Percentiles rank a stretch among this genome's conserved stretches.
These are phyloP conservation scores for Papilio glaucus DNA, from an alignment of 1,140 invertebrate genomes.

Conservation along the genomic window DNA sequence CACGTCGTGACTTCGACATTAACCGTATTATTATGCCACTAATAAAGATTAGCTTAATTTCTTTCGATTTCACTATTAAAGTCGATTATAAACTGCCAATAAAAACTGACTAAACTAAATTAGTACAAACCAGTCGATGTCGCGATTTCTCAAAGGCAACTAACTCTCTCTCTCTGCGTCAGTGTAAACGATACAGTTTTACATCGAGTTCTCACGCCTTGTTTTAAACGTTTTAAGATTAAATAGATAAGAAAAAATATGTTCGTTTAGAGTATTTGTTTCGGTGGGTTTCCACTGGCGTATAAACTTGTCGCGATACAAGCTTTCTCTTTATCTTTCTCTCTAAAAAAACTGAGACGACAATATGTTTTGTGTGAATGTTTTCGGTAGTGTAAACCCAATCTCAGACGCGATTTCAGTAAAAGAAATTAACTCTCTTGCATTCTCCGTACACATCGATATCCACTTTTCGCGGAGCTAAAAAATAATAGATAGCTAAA, in stretches of 20 bases:
- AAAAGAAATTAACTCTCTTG: constrained; percentile 6
- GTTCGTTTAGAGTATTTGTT: constrained; percentile 19
- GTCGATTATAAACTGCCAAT: constrained; percentile 27
- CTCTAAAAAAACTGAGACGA: too few relatives aligned
- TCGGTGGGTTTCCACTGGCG: background rate
- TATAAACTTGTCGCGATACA: too few relatives aligned
- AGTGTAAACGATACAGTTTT: constrained; percentile 28
- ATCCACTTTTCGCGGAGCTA: constrained; percentile 5
- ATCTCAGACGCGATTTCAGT: too few relatives aligned
- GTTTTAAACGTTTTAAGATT: constrained; percentile 20
- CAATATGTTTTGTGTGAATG: too few relatives aligned
- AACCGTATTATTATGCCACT: constrained; percentile 19
- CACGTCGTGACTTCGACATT: background rate
- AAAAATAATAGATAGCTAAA: too few relatives aligned
- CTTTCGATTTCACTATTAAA: constrained; percentile 29
- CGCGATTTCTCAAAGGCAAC: constrained; percentile 26
- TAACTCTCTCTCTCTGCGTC: constrained; percentile 34
- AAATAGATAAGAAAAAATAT: constrained; percentile 18
- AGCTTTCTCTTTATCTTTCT: too few relatives aligned
- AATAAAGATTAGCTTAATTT: constrained; percentile 24
- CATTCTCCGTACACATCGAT: background rate
- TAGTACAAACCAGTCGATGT: constrained; percentile 29
- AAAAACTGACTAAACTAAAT: constrained; percentile 32
- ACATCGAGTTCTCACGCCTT: constrained; percentile 32
- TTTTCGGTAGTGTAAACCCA: too few relatives aligned